Base-by-base conservation (phyloP, 2,797 vertebrate species). In the Neosilurus hyrtlii region DNA sequence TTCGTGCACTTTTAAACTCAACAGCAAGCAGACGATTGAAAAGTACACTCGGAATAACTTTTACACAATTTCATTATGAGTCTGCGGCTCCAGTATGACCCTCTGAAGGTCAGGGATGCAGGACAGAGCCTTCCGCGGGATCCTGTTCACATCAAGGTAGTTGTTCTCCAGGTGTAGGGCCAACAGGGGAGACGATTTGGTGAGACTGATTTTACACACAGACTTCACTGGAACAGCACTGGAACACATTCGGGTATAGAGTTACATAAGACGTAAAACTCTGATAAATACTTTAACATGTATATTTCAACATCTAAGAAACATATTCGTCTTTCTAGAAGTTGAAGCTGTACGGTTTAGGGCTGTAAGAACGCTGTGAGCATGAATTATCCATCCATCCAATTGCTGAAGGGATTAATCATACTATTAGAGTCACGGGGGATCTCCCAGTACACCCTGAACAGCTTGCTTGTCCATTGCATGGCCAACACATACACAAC, bases 81-180 rank as follows among this genome's bases (percentile, higher is more conserved):
- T 86, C 85, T 96, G 94, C 18, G 95, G 95, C 81, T 92, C 72
- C 24, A 96, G 91, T 62, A 95, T 84, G 79, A 95, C 87, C 8
- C 93, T 93, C 67, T 89, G 83, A 56, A 89, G 80, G 71, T 93
- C 88, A 2, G 18, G 81, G 71, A 96, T 91, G 82, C 95, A 97
- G 82, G 91, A 94, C 85, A 96, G 94, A 80, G 95, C 87, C 0
- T 88, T 91, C 1, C 90, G 89, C 0, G 91, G 93, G 84, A 95
- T 94, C 59, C 52, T 84, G 65, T 89, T 88, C 37, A 89, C 86
- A 20, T 94, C 89, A 30, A 96, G 92, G 79, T 93, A 88, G 86
- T 96, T 96, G 86, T 96, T 93, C 90, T 96, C 96, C 87, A 96
- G 91, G 88, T 93, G 94, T 43, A 94, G 87, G 0, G 92, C 92